Base-by-base conservation (phyloP, 2,113 vertebrate species). In the Pyrgilauda ruficollis region DNA sequence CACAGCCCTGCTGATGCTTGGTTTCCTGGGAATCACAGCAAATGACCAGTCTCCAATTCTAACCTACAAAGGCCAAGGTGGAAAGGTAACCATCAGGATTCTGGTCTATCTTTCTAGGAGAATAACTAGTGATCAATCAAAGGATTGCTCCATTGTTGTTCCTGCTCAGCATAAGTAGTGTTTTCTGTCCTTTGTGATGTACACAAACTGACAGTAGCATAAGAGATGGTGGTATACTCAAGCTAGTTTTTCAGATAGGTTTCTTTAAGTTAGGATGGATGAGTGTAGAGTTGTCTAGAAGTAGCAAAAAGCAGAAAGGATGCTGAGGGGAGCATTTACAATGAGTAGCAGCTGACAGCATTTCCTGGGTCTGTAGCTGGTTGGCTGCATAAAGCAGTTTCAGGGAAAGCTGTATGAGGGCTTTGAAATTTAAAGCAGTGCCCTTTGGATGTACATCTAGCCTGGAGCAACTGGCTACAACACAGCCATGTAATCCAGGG, bases 371-470 rank as follows among this genome's bases (percentile, higher is more conserved):
- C 35, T 69, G 30, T 44, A 46, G 18, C 17, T 89, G 41, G 8
- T 41, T 80, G n/a, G 9, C 39, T 77, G 28, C 15, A 7, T 55
- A 35, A 91, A 35, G 18, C 15, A 86, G 69, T 39, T 55, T 74
- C 53, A 69, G 33, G 55, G 37, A 78, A 89, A 87, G 30, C 20
- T 80, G 28, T 33, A 30, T 58, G 35, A 70, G 16, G 9, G 31
- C 47, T 94, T 93, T 87, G 80, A 93, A 94, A 84, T 96, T 78
- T 82, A 84, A 95, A 90, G 31, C 49, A 72, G 23, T 82, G 67
- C 24, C 66, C 70, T 86, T 96, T 89, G 72, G 72, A 87, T 74
- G 31, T 90, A 80, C 82, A 91, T 90, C 15, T 68, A 93, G 31
- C 49, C 85, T 73, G 82, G 20, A 79, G 64, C 87, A 93, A 12